Evolutionary conservation across 2,797 vertebrate genomes (phyloP), one percentile per base, ranked within the genome.

Genomic region (Alectoris magna): DNA sequence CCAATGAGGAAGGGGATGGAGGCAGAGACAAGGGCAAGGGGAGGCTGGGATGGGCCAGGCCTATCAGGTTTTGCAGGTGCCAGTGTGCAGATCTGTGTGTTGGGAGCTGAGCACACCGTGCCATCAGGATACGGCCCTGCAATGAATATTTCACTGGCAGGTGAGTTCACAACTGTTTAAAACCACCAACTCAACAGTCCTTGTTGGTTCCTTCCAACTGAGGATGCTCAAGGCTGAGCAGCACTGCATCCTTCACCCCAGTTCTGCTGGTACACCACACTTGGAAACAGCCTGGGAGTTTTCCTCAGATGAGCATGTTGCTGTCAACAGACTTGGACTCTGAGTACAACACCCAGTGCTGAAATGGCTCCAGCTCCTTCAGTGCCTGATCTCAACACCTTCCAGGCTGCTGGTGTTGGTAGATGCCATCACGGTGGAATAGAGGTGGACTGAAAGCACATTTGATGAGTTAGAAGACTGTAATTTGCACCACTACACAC

Each of bases 271-370:
- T 93, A 83, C 76, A 17, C 92, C 90, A 87, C 51, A 29, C 29
- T 91, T 91, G 86, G 87, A 93, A 94, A 77, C 84, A 56, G 67
- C 91, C 93, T 71, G 87, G 63, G 84, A 87, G 62, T 74, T 92
- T 70, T 94, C 56, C 85, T 79, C 82, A 46, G 41, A 58, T 39
- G 41, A 22, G 46, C 18, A 63, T 46, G 48, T 59, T 34, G 46
- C 63, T 43, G 44, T 31, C 77, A 71, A 23, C 8, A 6, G 12
- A 4, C 9, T 31, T 71, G 38, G 77, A 76, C 46, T 84, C 75
- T 87, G 91, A 95, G 91, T 91, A 93, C 91, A 93, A 74, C 71
- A 92, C 92, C 80, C 43, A n/a, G 63, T 48, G 59, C 71, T 86
- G 90, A 66, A 79, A 68, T 39, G 7, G 62, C 72, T 89, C 90